Conservation (phyloP, 1,140 invertebrate genomes). For the Spodoptera frugiperda region DNA sequence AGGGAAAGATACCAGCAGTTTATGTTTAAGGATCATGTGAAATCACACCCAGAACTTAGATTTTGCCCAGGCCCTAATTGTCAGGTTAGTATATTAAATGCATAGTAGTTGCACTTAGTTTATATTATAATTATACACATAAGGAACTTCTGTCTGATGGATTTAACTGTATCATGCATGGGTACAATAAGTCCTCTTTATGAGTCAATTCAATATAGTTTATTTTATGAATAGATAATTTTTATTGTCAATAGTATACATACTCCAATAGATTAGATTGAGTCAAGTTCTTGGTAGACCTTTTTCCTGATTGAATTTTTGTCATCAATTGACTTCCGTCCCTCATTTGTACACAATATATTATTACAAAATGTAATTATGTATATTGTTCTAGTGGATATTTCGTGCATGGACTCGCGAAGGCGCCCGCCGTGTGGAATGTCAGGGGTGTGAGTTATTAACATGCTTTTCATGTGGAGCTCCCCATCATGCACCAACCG, state of each 20-base stretch:
- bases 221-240: no score
- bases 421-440: conserved; percentile 82
- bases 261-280: no score
- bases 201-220: no score
- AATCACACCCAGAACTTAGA: conserved; percentile 94
- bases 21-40: conserved; percentile 98
- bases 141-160: neutral
- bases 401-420: conserved; percentile 76
- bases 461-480: conserved; percentile 96
- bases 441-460: conserved; percentile 85
- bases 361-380: no score
- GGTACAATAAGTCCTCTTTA: no score
- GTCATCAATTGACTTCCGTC: no score
- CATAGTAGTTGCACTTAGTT: neutral
- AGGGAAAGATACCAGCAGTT: conserved; percentile 98
- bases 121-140: no score
- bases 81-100: conserved; percentile 86
- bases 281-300: no score
- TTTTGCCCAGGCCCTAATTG: conserved; percentile 99
- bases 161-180: neutral
- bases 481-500: conserved; percentile 99
- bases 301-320: no score
- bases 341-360: no score
- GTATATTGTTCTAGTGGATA: conserved; percentile 76
- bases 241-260: no score